Evolutionary conservation across 2,113 vertebrate species (phyloP).

Genomic region (Coregonus clupeaformis): DNA sequence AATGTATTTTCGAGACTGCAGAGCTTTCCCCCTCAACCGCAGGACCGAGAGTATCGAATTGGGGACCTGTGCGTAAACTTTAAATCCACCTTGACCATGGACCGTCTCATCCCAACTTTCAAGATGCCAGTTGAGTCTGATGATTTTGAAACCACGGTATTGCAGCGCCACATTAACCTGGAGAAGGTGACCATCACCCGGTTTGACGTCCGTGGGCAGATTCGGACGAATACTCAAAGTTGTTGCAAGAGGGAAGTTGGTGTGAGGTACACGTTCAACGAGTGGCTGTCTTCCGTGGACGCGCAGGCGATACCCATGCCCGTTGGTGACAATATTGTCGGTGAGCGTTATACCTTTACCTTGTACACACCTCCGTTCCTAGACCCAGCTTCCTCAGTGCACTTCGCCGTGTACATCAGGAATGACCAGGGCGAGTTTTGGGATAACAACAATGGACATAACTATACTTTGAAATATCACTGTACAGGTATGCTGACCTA

Average conservation of each 20-base stretch:
- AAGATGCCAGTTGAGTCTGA: slow-evolving; percentile 48
- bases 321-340: background rate
- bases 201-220: slow-evolving; percentile 74
- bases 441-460: slow-evolving; percentile 87
- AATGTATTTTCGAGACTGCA: slow-evolving; percentile 76
- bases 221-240: slow-evolving; percentile 60
- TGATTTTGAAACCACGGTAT: slow-evolving; percentile 59
- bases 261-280: slow-evolving; percentile 87
- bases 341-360: slow-evolving; percentile 76
- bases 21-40: slow-evolving; percentile 63
- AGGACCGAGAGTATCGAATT: slow-evolving; percentile 44
- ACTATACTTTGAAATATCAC: slow-evolving; percentile 76
- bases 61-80: slow-evolving; percentile 45
- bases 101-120: slow-evolving; percentile 57
- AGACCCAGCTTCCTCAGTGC: slow-evolving; percentile 66
- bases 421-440: slow-evolving; percentile 79
- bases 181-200: slow-evolving; percentile 65
- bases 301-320: slow-evolving; percentile 61
- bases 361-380: slow-evolving; percentile 77
- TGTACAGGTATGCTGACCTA: background rate
- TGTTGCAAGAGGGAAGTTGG: slow-evolving; percentile 64
- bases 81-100: slow-evolving; percentile 21
- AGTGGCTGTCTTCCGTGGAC: slow-evolving; percentile 85
- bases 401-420: slow-evolving; percentile 81
- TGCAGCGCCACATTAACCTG: slow-evolving; percentile 72